These are phyloP conservation scores for Eulemur rubriventer DNA, from an alignment of 2,797 vertebrate genomes.

Conservation along the genomic window DNA sequence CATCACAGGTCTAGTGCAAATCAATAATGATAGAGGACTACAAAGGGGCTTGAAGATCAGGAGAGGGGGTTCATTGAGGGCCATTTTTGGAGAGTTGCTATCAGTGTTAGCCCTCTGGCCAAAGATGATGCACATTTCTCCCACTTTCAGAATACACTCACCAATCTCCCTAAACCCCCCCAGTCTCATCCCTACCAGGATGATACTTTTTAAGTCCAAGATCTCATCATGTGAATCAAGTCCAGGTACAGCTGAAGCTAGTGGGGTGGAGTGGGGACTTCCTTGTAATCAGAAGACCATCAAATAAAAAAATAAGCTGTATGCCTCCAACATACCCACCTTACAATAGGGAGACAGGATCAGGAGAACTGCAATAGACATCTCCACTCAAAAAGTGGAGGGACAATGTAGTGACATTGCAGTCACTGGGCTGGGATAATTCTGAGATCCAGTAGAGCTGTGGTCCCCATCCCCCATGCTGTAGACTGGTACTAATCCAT, in stretches of 20 bases:
- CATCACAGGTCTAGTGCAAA: not conserved
- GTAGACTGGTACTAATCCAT: too few species aligned
- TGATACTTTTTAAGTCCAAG: not conserved
- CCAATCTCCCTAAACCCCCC: not conserved
- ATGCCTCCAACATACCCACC: not conserved
- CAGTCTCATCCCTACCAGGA: too few species aligned
- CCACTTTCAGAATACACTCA: not conserved
- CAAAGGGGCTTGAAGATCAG: not conserved
- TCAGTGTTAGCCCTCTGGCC: not conserved
- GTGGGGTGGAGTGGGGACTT: not conserved
- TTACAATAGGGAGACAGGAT: not conserved
- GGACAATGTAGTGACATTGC: not conserved
- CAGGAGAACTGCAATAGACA: not conserved
- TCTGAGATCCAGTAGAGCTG: not conserved
- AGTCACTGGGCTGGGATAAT: not conserved
- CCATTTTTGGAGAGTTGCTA: not conserved
- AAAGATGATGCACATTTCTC: not conserved
- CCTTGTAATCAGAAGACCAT: not conserved
- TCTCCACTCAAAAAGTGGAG: not conserved
- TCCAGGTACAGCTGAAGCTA: not conserved
- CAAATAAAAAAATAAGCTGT: not conserved
- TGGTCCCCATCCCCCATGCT: too few species aligned
- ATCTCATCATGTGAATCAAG: not conserved
- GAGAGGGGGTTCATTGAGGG: accelerated
- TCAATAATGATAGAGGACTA: not conserved